Conservation (phyloP, 2,797 vertebrate species). For the Arremon brunneinucha region DNA sequence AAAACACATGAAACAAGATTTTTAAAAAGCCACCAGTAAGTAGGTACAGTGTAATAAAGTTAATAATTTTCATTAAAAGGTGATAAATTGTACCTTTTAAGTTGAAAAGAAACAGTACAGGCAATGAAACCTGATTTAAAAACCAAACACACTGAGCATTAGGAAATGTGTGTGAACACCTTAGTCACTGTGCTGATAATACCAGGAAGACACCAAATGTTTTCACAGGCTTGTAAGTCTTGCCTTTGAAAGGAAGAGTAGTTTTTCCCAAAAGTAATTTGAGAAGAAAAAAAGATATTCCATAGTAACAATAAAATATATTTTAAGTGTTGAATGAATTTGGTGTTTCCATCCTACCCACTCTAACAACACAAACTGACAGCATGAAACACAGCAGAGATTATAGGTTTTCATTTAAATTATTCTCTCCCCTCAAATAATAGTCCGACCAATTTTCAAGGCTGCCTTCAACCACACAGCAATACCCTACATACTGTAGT, state of each 20-base stretch:
- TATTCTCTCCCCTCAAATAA: background rate
- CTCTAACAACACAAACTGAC: background rate
- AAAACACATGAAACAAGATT: background rate
- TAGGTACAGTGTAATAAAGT: background rate
- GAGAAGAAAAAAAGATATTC: background rate
- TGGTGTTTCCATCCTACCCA: background rate
- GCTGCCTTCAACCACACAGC: background rate
- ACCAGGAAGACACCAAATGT: background rate
- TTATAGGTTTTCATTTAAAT: background rate
- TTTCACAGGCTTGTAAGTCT: background rate
- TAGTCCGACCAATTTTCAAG: background rate
- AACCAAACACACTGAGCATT: background rate
- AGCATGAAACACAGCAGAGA: background rate
- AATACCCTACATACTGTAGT: background rate
- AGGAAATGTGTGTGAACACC: background rate
- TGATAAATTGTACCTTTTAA: background rate
- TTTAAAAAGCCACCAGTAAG: background rate
- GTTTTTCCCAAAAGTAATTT: background rate
- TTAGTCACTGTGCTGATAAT: background rate
- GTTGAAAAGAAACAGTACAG: background rate
- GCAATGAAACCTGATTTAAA: background rate
- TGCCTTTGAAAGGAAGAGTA: background rate
- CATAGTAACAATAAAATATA: background rate
- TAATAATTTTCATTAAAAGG: background rate
- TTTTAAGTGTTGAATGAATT: background rate